Evolutionary conservation across 1,140 invertebrate genomes (phyloP).

Genomic region (Pachypsylla venusta): DNA sequence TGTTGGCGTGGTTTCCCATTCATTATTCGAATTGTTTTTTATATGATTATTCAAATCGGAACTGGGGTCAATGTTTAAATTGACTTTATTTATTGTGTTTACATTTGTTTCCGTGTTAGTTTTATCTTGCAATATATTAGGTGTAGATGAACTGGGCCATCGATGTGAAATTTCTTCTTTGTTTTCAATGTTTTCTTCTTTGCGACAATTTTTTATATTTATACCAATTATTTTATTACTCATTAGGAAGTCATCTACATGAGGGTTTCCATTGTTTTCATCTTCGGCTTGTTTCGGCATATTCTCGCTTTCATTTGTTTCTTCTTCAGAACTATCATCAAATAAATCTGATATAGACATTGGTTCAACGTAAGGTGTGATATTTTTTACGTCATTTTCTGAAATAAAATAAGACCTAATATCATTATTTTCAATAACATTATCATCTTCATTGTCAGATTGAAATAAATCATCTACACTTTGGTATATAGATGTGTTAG

Average conservation of each 20-base stretch:
- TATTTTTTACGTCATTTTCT: not conserved
- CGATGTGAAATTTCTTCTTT: not conserved
- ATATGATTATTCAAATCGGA: not conserved
- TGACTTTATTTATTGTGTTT: not conserved
- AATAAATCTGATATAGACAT: slow-evolving; percentile 1
- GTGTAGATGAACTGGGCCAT: too few relatives aligned
- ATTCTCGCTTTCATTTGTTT: too few relatives aligned
- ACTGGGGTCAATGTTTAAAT: not conserved
- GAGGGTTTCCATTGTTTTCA: not conserved
- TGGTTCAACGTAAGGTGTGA: not conserved
- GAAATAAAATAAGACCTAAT: slow-evolving; percentile 1
- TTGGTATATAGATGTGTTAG: not conserved
- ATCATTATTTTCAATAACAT: not conserved
- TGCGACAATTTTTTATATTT: too few relatives aligned
- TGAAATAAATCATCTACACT: not conserved
- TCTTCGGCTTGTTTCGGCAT: too few relatives aligned
- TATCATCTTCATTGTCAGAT: not conserved
- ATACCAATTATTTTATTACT: not conserved
- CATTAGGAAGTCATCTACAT: not conserved
- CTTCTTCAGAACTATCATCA: not conserved
- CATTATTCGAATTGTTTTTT: not conserved
- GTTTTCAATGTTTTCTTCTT: not conserved
- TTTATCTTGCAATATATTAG: too few relatives aligned
- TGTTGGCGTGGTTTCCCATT: not conserved
- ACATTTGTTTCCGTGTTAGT: not conserved